phyloP scores from a whole-genome alignment of 2,888 invertebrate genomes.

The Orgyia antiqua region DNA sequence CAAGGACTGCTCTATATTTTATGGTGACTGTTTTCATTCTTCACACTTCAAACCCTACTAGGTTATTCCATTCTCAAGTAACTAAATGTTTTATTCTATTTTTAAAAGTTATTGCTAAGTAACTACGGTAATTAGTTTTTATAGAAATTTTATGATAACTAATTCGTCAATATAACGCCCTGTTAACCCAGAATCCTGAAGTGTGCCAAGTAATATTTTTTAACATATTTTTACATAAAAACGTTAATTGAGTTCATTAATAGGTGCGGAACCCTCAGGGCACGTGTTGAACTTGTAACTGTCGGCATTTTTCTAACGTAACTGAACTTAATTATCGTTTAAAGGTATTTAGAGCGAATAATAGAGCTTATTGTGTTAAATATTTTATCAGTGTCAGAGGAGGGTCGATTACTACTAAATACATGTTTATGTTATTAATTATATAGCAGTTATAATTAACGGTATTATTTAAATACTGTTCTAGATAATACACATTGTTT shows the following conservation, averaged over 20 bases:
- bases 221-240: neutral
- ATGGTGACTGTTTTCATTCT: too few species aligned
- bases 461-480: neutral
- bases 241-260: neutral
- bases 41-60: too few species aligned
- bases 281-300: neutral
- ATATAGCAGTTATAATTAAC: constrained; percentile 3
- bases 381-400: constrained; percentile 10
- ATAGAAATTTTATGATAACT: neutral
- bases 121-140: too few species aligned
- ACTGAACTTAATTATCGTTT: constrained; percentile 10
- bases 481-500: too few species aligned
- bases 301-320: neutral
- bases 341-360: constrained; percentile 18
- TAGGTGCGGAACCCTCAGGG: neutral
- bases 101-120: too few species aligned
- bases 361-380: constrained; percentile 10
- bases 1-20: too few species aligned
- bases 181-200: neutral
- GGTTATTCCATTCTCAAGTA: too few species aligned
- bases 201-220: neutral
- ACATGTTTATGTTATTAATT: constrained; percentile 1
- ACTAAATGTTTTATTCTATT: too few species aligned
- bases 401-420: constrained; percentile 7
- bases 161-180: neutral